Conservation (phyloP, 1,140 invertebrate genomes). For the Meloidogyne hapla region DNA sequence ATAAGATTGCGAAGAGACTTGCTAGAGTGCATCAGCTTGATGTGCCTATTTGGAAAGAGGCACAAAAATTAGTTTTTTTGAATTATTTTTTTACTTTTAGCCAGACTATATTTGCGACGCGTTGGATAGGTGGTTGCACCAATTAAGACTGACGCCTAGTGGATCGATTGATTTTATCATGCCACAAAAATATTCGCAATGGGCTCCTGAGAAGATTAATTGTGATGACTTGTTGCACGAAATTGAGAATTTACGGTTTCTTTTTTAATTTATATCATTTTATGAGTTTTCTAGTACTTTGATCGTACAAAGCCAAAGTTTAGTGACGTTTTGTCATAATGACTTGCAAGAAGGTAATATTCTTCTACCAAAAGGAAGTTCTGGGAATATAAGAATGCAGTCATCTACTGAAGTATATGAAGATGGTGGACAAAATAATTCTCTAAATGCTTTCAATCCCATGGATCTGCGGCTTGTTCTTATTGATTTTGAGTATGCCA, state of each 20-base stretch:
- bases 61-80: not conserved
- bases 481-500: conserved; percentile 63
- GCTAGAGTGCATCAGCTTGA: conserved; percentile 62
- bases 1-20: conserved; percentile 61
- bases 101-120: conserved; percentile 63
- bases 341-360: conserved; percentile 83
- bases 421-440: conserved; percentile 34
- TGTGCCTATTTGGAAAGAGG: conserved; percentile 63
- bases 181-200: conserved; percentile 49
- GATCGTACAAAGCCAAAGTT: conserved; percentile 64
- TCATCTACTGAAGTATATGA: conserved; percentile 50
- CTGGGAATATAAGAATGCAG: conserved; percentile 60
- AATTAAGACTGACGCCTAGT: conserved; percentile 48
- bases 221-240: conserved; percentile 49
- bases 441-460: conserved; percentile 59
- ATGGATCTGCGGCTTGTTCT: conserved; percentile 58
- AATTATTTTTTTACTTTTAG: conserved; percentile 26
- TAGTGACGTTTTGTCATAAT: conserved; percentile 94
- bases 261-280: conserved; percentile 7
- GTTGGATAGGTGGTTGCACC: conserved; percentile 60
- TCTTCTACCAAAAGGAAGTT: conserved; percentile 61
- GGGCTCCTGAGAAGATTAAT: conserved; percentile 48
- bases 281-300: conserved; percentile 37
- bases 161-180: conserved; percentile 46
- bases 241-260: conserved; percentile 51